Conservation (phyloP, 2,888 invertebrate species). For the Ennomos quercinarius region DNA sequence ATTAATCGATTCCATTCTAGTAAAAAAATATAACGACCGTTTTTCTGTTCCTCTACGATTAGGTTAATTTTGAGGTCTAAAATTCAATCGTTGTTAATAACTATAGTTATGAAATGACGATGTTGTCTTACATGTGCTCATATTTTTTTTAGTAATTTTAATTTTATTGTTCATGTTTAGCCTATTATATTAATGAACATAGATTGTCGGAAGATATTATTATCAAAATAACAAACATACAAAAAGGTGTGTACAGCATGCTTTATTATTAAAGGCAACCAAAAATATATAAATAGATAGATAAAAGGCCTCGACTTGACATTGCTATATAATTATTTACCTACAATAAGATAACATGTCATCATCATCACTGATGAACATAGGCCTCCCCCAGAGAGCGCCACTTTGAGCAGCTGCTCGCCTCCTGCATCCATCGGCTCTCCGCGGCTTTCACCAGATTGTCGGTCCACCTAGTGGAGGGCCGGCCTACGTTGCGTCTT, state of each 20-base stretch:
- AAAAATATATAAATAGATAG: not conserved
- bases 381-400: no score
- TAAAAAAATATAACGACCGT: constrained; percentile 1
- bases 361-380: no score
- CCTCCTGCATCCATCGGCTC: no score
- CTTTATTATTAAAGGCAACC: not conserved
- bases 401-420: no score
- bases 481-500: no score
- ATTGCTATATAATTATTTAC: not conserved
- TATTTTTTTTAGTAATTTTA: not conserved
- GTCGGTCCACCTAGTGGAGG: no score
- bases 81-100: constrained; percentile 16
- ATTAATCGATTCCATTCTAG: not conserved
- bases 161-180: constrained; percentile 20
- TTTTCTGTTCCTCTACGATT: constrained; percentile 2
- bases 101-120: constrained; percentile 2
- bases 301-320: not conserved
- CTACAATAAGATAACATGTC: no score
- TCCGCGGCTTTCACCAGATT: no score
- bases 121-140: constrained; percentile 4
- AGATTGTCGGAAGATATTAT: not conserved
- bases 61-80: constrained; percentile 1
- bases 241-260: not conserved
- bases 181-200: constrained; percentile 19
- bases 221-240: not conserved